Percentiles rank a stretch among this genome's conserved stretches.
Conservation (phyloP, 2,888 invertebrate species). For the Drosophila pegasa region DNA sequence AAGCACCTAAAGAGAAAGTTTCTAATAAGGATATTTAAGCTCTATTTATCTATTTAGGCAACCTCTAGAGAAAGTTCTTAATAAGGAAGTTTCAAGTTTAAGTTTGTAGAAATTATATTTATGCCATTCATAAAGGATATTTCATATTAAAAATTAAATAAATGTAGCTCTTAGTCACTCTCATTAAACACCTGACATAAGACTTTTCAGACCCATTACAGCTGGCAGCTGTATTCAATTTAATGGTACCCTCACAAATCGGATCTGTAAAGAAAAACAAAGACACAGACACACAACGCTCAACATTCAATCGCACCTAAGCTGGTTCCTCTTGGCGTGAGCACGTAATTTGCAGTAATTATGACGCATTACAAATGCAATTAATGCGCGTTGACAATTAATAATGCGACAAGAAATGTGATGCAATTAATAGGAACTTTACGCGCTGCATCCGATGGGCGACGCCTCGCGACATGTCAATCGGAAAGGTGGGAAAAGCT, state of each 20-base stretch:
- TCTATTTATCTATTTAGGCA: too few relatives aligned
- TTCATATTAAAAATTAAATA: too few relatives aligned
- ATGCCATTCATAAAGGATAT: too few relatives aligned
- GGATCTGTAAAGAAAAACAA: constrained; percentile 5
- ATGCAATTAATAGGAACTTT: constrained; percentile 53
- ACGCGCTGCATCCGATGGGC: constrained; percentile 27
- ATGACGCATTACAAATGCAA: constrained; percentile 74
- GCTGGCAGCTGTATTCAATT: background rate
- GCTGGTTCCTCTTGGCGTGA: constrained; percentile 23
- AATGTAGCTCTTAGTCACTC: too few relatives aligned
- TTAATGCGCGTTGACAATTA: constrained; percentile 70
- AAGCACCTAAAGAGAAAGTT: too few relatives aligned
- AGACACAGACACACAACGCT: constrained; percentile 5
- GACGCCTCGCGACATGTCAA: constrained; percentile 28
- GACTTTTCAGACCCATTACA: background rate
- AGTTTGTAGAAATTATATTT: too few relatives aligned
- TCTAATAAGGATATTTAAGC: too few relatives aligned
- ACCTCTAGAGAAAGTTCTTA: too few relatives aligned
- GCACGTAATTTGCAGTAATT: constrained; percentile 69
- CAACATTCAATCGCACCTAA: constrained; percentile 16
- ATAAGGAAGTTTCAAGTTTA: background rate
- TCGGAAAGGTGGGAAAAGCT: constrained; percentile 39
- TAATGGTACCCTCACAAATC: background rate
- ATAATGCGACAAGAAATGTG: constrained; percentile 59
- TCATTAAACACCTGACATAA: too few relatives aligned